Conservation (phyloP, 1,140 invertebrate genomes). For the Drosophila bocqueti region DNA sequence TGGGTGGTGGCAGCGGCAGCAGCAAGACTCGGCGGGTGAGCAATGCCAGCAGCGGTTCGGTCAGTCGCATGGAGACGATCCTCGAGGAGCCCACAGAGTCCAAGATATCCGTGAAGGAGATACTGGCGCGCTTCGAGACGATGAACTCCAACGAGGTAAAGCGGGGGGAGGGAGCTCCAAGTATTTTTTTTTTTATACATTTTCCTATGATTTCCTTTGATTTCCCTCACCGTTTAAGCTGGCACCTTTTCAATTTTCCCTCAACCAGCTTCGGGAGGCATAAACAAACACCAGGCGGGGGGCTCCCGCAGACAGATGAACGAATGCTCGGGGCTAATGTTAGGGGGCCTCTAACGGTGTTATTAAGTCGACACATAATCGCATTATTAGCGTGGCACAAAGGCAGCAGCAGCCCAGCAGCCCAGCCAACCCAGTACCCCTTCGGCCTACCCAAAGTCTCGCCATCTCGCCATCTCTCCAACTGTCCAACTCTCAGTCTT, state of each 20-base stretch:
- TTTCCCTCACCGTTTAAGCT: slow-evolving; percentile 5
- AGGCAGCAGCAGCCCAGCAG: background rate
- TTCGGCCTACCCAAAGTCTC: slow-evolving; percentile 20
- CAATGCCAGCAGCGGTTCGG: slow-evolving; percentile 87
- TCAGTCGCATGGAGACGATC: slow-evolving; percentile 91
- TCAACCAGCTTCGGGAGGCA: background rate
- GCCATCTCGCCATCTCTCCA: background rate
- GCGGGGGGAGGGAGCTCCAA: no score
- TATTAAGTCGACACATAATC: slow-evolving; percentile 75
- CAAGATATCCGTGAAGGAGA: slow-evolving; percentile 92
- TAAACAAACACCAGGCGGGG: background rate
- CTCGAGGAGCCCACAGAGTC: slow-evolving; percentile 91
- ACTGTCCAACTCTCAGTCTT: background rate
- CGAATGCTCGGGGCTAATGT: slow-evolving; percentile 19
- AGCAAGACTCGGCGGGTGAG: slow-evolving; percentile 79
- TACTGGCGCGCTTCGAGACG: slow-evolving; percentile 92
- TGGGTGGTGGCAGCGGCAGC: slow-evolving; percentile 10
- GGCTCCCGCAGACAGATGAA: background rate
- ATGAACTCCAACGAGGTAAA: slow-evolving; percentile 85
- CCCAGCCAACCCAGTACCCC: slow-evolving; percentile 21
- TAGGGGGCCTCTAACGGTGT: slow-evolving; percentile 48
- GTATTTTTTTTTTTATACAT: background rate
- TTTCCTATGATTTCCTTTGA: background rate
- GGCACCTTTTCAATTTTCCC: background rate
- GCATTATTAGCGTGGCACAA: slow-evolving; percentile 70